Conservation (phyloP, 2,113 vertebrate genomes). For the Hoplias malabaricus region DNA sequence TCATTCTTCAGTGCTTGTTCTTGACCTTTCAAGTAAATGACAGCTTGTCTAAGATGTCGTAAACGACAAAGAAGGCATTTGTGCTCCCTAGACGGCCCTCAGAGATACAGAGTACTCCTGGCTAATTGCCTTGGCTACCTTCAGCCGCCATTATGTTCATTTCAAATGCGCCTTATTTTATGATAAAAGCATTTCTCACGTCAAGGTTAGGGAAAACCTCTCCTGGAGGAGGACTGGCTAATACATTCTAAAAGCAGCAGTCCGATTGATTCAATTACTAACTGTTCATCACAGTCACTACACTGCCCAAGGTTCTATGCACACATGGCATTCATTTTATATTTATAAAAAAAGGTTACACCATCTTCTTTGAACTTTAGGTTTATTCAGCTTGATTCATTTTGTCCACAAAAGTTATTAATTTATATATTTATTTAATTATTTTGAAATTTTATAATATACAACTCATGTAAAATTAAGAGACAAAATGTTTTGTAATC, state of each 20-base stretch:
- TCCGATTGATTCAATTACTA: constrained; percentile 27
- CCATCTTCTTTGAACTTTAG: no score
- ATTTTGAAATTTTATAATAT: no score
- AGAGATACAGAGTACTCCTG: neutral
- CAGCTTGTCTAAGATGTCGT: constrained; percentile 12
- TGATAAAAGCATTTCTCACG: constrained; percentile 30
- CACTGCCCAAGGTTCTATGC: no score
- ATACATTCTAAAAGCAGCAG: constrained; percentile 24
- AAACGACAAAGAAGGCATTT: constrained; percentile 9
- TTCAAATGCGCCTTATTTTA: constrained; percentile 14
- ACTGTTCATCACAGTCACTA: neutral
- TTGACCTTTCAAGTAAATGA: constrained; percentile 11
- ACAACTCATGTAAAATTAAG: no score
- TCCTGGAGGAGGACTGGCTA: constrained; percentile 9
- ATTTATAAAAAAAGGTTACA: no score
- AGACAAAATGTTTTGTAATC: no score
- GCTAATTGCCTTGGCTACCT: constrained; percentile 28
- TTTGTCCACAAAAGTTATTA: no score
- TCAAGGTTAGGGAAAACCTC: constrained; percentile 18
- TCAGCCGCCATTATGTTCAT: constrained; percentile 13
- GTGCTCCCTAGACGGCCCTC: constrained; percentile 1
- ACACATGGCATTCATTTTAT: no score
- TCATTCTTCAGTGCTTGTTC: neutral
- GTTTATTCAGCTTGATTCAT: no score
- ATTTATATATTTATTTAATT: no score